Base-by-base conservation (phyloP, 2,113 vertebrate species). In the Aegotheles bennettii region DNA sequence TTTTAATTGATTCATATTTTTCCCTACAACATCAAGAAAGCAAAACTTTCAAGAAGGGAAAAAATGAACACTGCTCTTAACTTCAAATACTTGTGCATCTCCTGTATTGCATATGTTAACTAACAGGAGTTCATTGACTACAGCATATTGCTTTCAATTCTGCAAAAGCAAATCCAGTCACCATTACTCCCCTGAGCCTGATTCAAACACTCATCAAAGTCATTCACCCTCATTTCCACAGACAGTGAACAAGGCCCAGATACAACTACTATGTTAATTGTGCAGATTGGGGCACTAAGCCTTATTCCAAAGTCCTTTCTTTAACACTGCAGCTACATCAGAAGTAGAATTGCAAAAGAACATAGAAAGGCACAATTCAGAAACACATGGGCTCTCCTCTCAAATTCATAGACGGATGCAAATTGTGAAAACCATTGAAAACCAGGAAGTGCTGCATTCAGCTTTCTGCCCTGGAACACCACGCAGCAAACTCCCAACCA, bases 401-500 rank as follows among this genome's bases (percentile, higher is more conserved):
- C 79, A 93, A 65, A 89, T 89, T 92, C 56, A 59, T 10, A 74
- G 76, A 47, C 64, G 78, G 71, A 86, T 88, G 79, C 40, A 93
- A 87, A 94, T 93, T 53, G 31, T 40, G n/a, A n/a, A n/a, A 75
- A 88, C 48, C 56, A 60, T 35, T 16, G 63, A 59, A 96, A 81
- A 84, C 68, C 2, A 86, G 24, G 64, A 92, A 96, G n/a, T 63
- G 82, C 76, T 88, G 59, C 50, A 80, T 89, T 92, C 93, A 88
- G 95, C 95, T 95, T 84, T 94, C 86, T 92, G 53, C 56, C 71
- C 43, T 45, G 38, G 79, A 92, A 95, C 82, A 95, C 51, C 60
- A 59, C 14, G 50, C 42, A 84, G 85, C 43, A 63, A 94, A 88
- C 48, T 90, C 53, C 42, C 73, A 95, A 28, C 11, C 47, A 71